These are phyloP conservation scores for Rhinichthys klamathensis DNA, from an alignment of 2,113 vertebrate species.

Conservation along the genomic window DNA sequence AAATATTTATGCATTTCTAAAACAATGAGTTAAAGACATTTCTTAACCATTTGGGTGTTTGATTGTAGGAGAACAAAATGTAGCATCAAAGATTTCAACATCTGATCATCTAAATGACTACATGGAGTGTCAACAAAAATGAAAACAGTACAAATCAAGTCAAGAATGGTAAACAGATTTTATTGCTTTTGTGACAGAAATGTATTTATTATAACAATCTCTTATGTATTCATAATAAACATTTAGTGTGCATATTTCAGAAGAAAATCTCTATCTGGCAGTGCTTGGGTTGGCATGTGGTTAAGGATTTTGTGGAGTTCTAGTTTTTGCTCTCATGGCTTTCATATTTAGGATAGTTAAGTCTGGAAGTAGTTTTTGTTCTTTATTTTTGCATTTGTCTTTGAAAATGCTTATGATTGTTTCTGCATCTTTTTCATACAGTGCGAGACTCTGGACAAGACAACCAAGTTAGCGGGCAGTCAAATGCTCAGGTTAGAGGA, in stretches of 20 bases:
- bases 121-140: neutral
- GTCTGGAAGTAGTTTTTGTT: neutral
- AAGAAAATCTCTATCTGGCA: neutral
- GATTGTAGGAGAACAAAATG: neutral
- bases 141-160: neutral
- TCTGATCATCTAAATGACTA: neutral
- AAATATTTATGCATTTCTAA: neutral
- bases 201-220: neutral
- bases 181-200: neutral
- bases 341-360: constrained; percentile 3
- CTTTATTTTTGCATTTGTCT: neutral
- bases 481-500: constrained; percentile 15
- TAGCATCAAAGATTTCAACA: neutral
- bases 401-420: neutral
- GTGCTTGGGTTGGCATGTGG: constrained; percentile 3
- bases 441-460: neutral
- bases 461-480: neutral
- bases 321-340: neutral
- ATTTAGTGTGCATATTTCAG: neutral
- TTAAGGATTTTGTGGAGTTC: constrained; percentile 20
- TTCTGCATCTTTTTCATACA: neutral
- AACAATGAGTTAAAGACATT: neutral
- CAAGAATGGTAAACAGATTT: neutral
- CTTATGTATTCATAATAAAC: neutral
- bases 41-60: neutral